A percentile compares a stretch with the other conserved stretches of the same genome.
Evolutionary conservation across 2,888 invertebrate genomes (phyloP).

Genomic region (Lacanobia wlatinum): DNA sequence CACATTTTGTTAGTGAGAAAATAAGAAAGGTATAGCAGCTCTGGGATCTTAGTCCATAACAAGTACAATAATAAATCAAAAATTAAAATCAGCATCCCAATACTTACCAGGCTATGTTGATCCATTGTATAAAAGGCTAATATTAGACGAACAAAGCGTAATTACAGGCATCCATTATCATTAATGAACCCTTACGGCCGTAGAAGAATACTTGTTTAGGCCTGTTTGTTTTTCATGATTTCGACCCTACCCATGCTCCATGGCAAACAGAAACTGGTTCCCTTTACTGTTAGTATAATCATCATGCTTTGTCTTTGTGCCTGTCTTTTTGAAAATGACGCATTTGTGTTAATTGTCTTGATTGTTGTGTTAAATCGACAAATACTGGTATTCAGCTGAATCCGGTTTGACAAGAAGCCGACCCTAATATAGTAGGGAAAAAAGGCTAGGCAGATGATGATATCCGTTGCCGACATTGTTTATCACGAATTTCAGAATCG

Average conservation of each 20-base stretch:
- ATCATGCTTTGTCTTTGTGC: constrained; percentile 23
- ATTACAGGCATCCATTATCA: constrained; percentile 81
- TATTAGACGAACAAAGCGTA: constrained; percentile 82
- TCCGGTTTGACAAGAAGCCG: too few species aligned
- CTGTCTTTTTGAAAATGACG: constrained; percentile 1
- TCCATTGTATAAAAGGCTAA: constrained; percentile 72
- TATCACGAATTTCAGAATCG: neutral
- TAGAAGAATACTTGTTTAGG: constrained; percentile 63
- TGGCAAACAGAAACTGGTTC: constrained; percentile 42
- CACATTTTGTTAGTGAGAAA: too few species aligned
- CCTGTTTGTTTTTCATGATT: constrained; percentile 60
- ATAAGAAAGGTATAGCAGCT: too few species aligned
- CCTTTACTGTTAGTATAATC: constrained; percentile 20
- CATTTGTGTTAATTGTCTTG: neutral
- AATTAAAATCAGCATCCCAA: neutral
- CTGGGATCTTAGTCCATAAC: too few species aligned
- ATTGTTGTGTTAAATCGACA: too few species aligned
- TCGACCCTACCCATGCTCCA: constrained; percentile 25
- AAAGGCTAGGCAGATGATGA: too few species aligned
- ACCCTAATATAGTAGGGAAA: too few species aligned
- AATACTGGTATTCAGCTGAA: too few species aligned
- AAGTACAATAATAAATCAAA: neutral
- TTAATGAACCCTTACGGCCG: constrained; percentile 77
- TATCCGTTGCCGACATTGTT: too few species aligned
- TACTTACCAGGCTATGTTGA: constrained; percentile 3